Evolutionary conservation across 2,113 vertebrate species (phyloP).

Genomic region (Solenodon paradoxus): DNA sequence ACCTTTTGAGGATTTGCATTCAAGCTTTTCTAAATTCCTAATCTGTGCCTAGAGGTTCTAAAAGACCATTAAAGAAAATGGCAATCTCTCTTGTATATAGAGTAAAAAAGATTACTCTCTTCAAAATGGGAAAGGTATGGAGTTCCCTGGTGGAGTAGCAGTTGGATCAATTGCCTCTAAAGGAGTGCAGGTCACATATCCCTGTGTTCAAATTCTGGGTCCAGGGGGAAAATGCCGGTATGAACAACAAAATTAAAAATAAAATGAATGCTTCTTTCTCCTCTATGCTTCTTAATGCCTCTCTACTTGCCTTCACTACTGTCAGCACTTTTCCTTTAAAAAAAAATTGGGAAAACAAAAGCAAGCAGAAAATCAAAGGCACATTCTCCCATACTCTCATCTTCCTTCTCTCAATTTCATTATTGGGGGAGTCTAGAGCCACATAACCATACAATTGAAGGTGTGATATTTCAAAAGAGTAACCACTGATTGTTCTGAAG

Average conservation of each 20-base stretch:
- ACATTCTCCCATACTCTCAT: rapidly evolving
- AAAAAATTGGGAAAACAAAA: no score
- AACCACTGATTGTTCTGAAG: neutral
- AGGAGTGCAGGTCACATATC: no score
- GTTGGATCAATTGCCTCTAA: no score
- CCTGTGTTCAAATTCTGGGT: no score
- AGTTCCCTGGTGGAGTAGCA: no score
- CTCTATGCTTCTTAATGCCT: no score
- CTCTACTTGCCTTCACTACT: no score
- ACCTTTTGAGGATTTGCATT: neutral
- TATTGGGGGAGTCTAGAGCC: neutral
- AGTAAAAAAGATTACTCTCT: neutral
- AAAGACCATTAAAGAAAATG: neutral
- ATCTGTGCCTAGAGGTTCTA: neutral
- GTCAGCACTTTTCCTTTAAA: no score
- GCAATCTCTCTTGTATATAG: neutral
- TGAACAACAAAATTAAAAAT: no score
- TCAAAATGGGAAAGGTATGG: neutral
- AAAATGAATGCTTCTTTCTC: no score
- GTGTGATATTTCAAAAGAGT: neutral
- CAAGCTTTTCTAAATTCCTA: neutral
- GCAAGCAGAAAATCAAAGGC: neutral
- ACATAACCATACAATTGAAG: rapidly evolving
- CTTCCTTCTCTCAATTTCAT: neutral
- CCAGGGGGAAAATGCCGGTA: no score